Conservation (phyloP, 2,888 invertebrate genomes). For the Saturnia pavonia region DNA sequence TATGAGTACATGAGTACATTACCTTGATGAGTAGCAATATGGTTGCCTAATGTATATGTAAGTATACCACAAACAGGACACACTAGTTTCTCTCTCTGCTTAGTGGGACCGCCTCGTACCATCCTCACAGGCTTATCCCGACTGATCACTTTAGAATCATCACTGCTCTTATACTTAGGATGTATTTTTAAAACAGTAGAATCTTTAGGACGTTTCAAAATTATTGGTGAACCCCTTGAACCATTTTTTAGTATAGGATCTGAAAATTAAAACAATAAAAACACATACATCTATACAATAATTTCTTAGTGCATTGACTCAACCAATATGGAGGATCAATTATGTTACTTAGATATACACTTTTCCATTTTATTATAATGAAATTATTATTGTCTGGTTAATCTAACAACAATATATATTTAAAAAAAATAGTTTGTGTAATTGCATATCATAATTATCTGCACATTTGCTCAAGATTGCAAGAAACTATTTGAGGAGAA, state of each 20-base stretch:
- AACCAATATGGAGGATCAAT: too few relatives aligned
- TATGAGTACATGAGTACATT: too few relatives aligned
- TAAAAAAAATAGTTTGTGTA: background rate
- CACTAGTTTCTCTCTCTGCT: slow-evolving; percentile 72
- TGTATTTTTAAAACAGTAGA: slow-evolving; percentile 69
- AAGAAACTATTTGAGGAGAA: background rate
- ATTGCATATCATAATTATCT: background rate
- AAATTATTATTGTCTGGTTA: too few relatives aligned
- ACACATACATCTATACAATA: background rate
- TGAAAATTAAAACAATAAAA: slow-evolving; percentile 34
- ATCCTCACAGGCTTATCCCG: slow-evolving; percentile 57
- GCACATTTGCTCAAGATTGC: background rate
- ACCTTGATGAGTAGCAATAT: slow-evolving; percentile 78
- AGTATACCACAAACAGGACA: slow-evolving; percentile 78
- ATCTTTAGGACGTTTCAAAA: slow-evolving; percentile 73
- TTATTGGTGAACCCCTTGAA: slow-evolving; percentile 66
- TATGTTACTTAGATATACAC: too few relatives aligned
- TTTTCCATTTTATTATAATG: too few relatives aligned
- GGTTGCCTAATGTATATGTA: slow-evolving; percentile 72
- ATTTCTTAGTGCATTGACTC: background rate
- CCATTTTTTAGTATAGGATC: slow-evolving; percentile 76
- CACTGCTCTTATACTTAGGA: slow-evolving; percentile 48
- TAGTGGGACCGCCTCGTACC: slow-evolving; percentile 50
- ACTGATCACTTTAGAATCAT: slow-evolving; percentile 38
- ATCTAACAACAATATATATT: too few relatives aligned